These are phyloP conservation scores for Miichthys miiuy DNA, from an alignment of 2,797 vertebrate species.

Conservation along the genomic window DNA sequence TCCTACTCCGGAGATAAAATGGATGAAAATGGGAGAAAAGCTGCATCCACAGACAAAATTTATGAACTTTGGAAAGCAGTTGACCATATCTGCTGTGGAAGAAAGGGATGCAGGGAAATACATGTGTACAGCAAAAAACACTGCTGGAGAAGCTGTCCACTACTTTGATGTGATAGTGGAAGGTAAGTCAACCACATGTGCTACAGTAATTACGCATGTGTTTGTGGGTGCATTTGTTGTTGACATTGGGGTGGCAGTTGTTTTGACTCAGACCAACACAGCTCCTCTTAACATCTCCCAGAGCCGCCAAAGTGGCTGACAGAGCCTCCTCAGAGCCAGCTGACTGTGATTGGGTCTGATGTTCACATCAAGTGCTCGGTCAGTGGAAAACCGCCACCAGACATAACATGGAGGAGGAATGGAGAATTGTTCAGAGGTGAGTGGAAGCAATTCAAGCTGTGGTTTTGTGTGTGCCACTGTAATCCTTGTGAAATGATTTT, in stretches of 20 bases:
- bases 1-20: conserved; percentile 90
- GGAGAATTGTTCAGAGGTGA: conserved; percentile 87
- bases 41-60: conserved; percentile 75
- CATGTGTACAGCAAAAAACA: conserved; percentile 89
- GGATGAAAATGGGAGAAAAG: conserved; percentile 86
- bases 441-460: conserved; percentile 54
- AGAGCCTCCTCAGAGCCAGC: conserved; percentile 85
- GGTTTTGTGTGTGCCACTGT: conserved; percentile 17
- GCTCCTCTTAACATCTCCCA: conserved; percentile 72
- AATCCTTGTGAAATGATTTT: background rate
- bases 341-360: conserved; percentile 86
- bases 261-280: conserved; percentile 49
- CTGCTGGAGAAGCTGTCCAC: conserved; percentile 84
- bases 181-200: conserved; percentile 83
- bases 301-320: conserved; percentile 92
- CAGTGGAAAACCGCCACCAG: conserved; percentile 88
- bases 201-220: conserved; percentile 8
- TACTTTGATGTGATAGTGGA: conserved; percentile 90
- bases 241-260: conserved; percentile 35
- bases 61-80: conserved; percentile 85
- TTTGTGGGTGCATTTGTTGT: conserved; percentile 29
- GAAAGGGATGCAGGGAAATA: conserved; percentile 89
- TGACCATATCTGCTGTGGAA: conserved; percentile 87
- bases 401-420: conserved; percentile 91
- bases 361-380: conserved; percentile 91